Evolutionary conservation across 2,113 vertebrate genomes (phyloP).

Genomic region (Mustela nigripes): DNA sequence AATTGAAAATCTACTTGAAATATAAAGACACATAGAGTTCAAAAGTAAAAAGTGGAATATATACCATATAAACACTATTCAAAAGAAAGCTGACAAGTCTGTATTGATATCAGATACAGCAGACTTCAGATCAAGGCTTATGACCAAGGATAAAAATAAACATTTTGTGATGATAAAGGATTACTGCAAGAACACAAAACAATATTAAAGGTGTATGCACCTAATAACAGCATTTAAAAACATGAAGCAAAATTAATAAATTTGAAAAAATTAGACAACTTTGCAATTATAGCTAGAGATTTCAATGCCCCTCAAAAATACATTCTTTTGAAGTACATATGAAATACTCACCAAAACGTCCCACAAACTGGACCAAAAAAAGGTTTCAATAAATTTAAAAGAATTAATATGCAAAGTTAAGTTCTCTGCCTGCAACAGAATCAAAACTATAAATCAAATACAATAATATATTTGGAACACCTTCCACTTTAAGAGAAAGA

Average conservation of each 20-base stretch:
- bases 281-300: neutral
- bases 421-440: neutral
- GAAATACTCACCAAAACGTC: neutral
- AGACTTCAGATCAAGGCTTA: neutral
- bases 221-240: neutral
- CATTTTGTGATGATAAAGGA: neutral
- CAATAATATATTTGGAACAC: neutral
- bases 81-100: neutral
- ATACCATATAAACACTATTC: neutral
- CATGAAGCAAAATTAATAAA: neutral
- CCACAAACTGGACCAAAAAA: neutral
- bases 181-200: neutral
- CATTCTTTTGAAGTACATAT: neutral
- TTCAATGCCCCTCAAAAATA: neutral
- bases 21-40: neutral
- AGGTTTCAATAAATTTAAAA: neutral
- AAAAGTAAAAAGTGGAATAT: constrained; percentile 23
- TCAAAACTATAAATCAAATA: neutral
- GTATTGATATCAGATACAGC: neutral
- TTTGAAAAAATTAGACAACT: neutral
- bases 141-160: neutral
- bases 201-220: neutral
- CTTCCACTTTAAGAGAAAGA: neutral
- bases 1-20: neutral
- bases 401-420: neutral